These are phyloP conservation scores for Monochamus saltuarius DNA, from an alignment of 1,140 invertebrate species.

Conservation along the genomic window DNA sequence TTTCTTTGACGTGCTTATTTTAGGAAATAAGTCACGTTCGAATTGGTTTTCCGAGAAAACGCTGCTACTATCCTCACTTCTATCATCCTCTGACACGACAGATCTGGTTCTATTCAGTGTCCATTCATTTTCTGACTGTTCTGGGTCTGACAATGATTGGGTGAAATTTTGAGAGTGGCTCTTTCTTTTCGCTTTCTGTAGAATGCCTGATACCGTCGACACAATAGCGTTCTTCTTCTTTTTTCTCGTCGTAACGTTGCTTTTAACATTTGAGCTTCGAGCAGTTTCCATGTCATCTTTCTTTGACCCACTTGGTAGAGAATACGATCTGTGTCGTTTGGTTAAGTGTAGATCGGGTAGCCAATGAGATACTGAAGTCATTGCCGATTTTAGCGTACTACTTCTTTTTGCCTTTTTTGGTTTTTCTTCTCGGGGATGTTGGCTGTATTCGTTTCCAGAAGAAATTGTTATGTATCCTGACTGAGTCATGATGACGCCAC, in stretches of 20 bases:
- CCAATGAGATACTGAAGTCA: slow-evolving; percentile 78
- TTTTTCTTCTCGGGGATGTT: slow-evolving; percentile 58
- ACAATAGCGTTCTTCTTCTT: slow-evolving; percentile 77
- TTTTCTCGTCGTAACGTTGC: slow-evolving; percentile 52
- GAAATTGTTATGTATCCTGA: slow-evolving; percentile 80
- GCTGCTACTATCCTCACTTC: slow-evolving; percentile 72
- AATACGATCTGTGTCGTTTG: slow-evolving; percentile 77
- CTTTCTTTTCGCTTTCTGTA: slow-evolving; percentile 76
- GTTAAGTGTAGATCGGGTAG: slow-evolving; percentile 77
- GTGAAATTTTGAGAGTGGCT: slow-evolving; percentile 54
- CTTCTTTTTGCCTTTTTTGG: slow-evolving; percentile 69
- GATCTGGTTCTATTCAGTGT: slow-evolving; percentile 60
- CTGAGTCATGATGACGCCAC: slow-evolving; percentile 73
- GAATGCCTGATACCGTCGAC: slow-evolving; percentile 75
- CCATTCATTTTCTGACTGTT: slow-evolving; percentile 78
- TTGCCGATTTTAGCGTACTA: slow-evolving; percentile 74
- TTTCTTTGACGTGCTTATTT: background rate
- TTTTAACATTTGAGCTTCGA: slow-evolving; percentile 51
- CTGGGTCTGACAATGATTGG: slow-evolving; percentile 72
- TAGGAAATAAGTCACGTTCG: slow-evolving; percentile 64
- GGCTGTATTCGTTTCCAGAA: slow-evolving; percentile 62
- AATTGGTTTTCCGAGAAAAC: slow-evolving; percentile 64
- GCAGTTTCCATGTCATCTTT: slow-evolving; percentile 59
- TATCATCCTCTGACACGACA: slow-evolving; percentile 68
- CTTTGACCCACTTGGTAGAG: slow-evolving; percentile 66